phyloP scores from a whole-genome alignment of 2,888 invertebrate species.

The Lasioglossum lativentre region DNA sequence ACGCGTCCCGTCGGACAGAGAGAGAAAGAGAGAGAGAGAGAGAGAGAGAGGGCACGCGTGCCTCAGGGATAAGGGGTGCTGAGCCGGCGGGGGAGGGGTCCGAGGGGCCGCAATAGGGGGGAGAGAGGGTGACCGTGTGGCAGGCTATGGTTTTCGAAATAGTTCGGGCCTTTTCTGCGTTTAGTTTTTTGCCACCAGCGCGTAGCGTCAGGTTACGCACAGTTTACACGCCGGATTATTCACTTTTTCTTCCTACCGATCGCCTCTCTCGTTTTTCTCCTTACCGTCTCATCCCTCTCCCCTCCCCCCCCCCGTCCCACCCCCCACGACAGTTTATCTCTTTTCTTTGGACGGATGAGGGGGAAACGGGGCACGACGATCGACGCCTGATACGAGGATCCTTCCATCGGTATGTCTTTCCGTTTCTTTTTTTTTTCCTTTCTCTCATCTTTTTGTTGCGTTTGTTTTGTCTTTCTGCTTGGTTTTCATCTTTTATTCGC shows the following conservation, averaged over 20 bases:
- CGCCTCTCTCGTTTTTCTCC: slow-evolving; percentile 44
- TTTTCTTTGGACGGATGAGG: slow-evolving; percentile 34
- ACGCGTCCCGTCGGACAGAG: neutral
- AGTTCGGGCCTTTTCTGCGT: slow-evolving; percentile 67
- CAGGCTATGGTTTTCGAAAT: slow-evolving; percentile 67
- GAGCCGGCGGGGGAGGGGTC: neutral
- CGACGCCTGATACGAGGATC: slow-evolving; percentile 58
- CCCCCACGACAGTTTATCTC: slow-evolving; percentile 36
- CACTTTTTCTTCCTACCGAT: slow-evolving; percentile 58
- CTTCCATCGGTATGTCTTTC: slow-evolving; percentile 69
- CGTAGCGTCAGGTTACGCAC: slow-evolving; percentile 76
- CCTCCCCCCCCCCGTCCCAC: neutral
- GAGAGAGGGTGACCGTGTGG: slow-evolving; percentile 10
- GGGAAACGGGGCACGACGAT: slow-evolving; percentile 49
- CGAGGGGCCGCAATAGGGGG: neutral
- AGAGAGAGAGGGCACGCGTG: neutral
- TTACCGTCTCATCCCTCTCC: slow-evolving; percentile 1
- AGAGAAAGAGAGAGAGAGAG: neutral
- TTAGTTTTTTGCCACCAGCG: slow-evolving; percentile 78
- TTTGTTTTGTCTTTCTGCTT: slow-evolving; percentile 29
- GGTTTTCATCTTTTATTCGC: slow-evolving; percentile 21
- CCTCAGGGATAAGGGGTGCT: neutral
- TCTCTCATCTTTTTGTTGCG: slow-evolving; percentile 2
- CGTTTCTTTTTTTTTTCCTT: slow-evolving; percentile 49
- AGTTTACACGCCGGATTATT: slow-evolving; percentile 65